Conservation (phyloP, 1,140 invertebrate genomes). For the Drosophila elegans region DNA sequence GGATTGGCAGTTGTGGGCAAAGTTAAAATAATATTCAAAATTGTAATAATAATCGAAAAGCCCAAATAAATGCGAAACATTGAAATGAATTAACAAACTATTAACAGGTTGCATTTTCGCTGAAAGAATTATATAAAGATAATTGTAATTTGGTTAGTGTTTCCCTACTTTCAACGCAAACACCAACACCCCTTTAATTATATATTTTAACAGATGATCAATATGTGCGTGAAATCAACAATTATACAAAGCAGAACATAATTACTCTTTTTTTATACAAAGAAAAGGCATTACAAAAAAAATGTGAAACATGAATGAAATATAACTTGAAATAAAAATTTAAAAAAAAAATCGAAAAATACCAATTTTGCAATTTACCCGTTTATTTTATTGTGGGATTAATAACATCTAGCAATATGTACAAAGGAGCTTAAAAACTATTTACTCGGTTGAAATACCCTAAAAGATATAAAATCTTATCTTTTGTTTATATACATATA, state of each 20-base stretch:
- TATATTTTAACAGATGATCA: slow-evolving; percentile 72
- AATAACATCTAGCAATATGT: slow-evolving; percentile 65
- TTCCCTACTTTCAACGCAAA: slow-evolving; percentile 46
- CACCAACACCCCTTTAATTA: slow-evolving; percentile 50
- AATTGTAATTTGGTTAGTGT: slow-evolving; percentile 72
- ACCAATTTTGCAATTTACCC: slow-evolving; percentile 1
- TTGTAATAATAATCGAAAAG: slow-evolving; percentile 53
- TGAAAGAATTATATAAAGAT: slow-evolving; percentile 46
- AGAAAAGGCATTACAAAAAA: slow-evolving; percentile 75
- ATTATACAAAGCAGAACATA: slow-evolving; percentile 77
- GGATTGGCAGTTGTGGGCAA: slow-evolving; percentile 6
- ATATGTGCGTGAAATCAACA: slow-evolving; percentile 65
- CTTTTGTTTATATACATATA: slow-evolving; percentile 28
- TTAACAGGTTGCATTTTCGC: slow-evolving; percentile 80
- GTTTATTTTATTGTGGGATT: slow-evolving; percentile 65
- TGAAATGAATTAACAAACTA: slow-evolving; percentile 77
- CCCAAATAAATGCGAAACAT: slow-evolving; percentile 42
- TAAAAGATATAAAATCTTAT: slow-evolving; percentile 54
- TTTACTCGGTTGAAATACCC: slow-evolving; percentile 16
- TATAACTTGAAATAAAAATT: slow-evolving; percentile 81
- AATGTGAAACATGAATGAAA: slow-evolving; percentile 84
- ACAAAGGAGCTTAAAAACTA: slow-evolving; percentile 58
- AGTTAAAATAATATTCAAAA: slow-evolving; percentile 61
- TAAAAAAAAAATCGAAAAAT: slow-evolving; percentile 73
- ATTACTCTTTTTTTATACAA: slow-evolving; percentile 84